These are phyloP conservation scores for Cataglyphis hispanica DNA, from an alignment of 1,140 invertebrate genomes.

Conservation along the genomic window DNA sequence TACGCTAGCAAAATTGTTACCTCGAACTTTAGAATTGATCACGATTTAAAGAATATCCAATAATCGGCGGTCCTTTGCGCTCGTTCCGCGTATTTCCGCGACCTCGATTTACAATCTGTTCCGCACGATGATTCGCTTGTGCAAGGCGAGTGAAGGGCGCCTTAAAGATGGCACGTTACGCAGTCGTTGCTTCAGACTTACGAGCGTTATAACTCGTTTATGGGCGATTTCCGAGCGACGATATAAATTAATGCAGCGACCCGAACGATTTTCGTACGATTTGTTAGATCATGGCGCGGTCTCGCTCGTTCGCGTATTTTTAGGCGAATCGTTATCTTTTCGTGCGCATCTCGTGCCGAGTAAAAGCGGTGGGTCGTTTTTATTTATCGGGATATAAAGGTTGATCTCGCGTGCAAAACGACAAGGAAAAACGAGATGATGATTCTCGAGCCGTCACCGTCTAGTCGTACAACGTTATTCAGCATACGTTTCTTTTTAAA, in stretches of 20 bases:
- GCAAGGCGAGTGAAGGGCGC: not conserved
- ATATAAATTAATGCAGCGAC: conserved; percentile 40
- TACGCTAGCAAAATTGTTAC: not conserved
- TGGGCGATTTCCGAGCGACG: not conserved
- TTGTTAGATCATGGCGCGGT: not conserved
- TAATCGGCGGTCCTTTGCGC: conserved; percentile 3
- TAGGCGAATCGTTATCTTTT: conserved; percentile 12
- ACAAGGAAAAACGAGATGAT: not conserved
- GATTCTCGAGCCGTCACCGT: conserved; percentile 12
- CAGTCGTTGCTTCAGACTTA: not conserved
- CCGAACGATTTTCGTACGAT: not conserved
- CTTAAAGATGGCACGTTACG: conserved; percentile 15
- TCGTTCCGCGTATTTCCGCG: conserved; percentile 18
- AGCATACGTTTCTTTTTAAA: not conserved
- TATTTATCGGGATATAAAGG: conserved; percentile 33
- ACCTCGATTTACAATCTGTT: conserved; percentile 31
- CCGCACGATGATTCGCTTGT: not conserved
- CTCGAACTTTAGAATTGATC: not conserved
- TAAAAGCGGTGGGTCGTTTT: conserved; percentile 20
- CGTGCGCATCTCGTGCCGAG: not conserved
- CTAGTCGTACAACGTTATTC: conserved; percentile 17
- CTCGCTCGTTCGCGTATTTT: not conserved
- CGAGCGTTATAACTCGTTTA: conserved; percentile 24
- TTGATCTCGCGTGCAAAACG: not conserved
- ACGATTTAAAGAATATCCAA: conserved; percentile 35